Evolutionary conservation across 2,797 vertebrate species (phyloP), one percentile per base, ranked within the genome.

Genomic region (Pseudopleuronectes americanus): DNA sequence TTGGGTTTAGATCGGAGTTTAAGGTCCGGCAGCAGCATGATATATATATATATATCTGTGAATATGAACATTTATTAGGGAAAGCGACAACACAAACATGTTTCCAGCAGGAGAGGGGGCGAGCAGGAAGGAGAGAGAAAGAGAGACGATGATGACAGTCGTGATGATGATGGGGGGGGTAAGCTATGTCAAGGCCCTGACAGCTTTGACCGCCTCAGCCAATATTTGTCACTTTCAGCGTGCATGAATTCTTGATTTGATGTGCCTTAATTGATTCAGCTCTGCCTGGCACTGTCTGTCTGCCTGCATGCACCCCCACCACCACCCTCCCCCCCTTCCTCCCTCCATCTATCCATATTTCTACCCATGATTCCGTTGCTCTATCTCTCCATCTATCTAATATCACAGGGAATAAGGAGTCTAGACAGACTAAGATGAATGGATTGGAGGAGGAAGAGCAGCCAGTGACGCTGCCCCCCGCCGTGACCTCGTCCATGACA

Each of bases 191-290:
- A 85, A 79, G 70, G 71, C 85, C 62, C 76, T 74, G 84, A 79
- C 91, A 85, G 71, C 77, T 91, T 87, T 83, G 90, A 88, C 72
- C 76, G 88, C 88, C 85, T 93, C 91, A 93, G 93, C 85, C 80
- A 90, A 92, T 96, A 96, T 96, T 95, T 96, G 96, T 97, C 95
- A 95, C 95, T 95, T 96, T 95, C 93, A 93, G 93, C 93, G 92
- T 91, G 94, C 95, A 96, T 96, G 96, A 96, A 96, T 94, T 96
- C 93, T 95, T 94, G 95, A 97, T 97, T 96, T 95, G 96, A 97
- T 96, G 94, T 95, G 96, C 92, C 95, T 95, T 96, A 96, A 97
- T 96, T 96, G 96, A 96, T 97, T 97, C 95, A 93, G 93, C 94
- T 94, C 95, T 95, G 91, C 71, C 92, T 93, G 90, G 92, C 89